Conservation (phyloP, 2,888 invertebrate species). For the Heliothis peltigera region DNA sequence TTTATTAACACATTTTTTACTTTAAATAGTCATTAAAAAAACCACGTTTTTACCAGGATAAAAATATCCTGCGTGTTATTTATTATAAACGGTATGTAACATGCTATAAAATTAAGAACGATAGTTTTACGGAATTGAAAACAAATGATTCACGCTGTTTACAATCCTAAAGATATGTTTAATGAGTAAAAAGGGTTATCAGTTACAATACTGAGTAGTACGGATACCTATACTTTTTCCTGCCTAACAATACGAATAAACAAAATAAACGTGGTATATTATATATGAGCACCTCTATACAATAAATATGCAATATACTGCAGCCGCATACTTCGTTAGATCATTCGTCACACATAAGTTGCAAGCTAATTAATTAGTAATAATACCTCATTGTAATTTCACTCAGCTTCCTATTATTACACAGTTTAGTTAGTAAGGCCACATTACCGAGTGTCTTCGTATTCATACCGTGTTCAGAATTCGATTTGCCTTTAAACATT, state of each 20-base stretch:
- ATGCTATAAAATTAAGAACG: no score
- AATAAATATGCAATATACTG: slow-evolving; percentile 38
- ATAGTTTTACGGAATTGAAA: not conserved
- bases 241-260: not conserved
- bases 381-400: slow-evolving; percentile 66
- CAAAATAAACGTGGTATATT: slow-evolving; percentile 2
- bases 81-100: no score
- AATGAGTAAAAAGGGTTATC: not conserved
- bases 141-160: not conserved
- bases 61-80: not conserved
- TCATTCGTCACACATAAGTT: slow-evolving; percentile 31
- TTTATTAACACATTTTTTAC: not conserved
- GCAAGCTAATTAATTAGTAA: slow-evolving; percentile 47
- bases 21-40: no score
- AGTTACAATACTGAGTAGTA: not conserved
- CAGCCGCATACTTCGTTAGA: slow-evolving; percentile 35
- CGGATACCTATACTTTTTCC: not conserved
- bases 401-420: slow-evolving; percentile 60
- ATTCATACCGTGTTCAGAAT: slow-evolving; percentile 73
- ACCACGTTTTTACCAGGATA: not conserved
- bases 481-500: slow-evolving; percentile 72
- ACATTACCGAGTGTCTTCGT: slow-evolving; percentile 63
- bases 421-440: slow-evolving; percentile 63
- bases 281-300: slow-evolving; percentile 35
- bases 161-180: not conserved